phyloP scores from a whole-genome alignment of 2,797 vertebrate genomes.

The Dicrostonyx torquatus region DNA sequence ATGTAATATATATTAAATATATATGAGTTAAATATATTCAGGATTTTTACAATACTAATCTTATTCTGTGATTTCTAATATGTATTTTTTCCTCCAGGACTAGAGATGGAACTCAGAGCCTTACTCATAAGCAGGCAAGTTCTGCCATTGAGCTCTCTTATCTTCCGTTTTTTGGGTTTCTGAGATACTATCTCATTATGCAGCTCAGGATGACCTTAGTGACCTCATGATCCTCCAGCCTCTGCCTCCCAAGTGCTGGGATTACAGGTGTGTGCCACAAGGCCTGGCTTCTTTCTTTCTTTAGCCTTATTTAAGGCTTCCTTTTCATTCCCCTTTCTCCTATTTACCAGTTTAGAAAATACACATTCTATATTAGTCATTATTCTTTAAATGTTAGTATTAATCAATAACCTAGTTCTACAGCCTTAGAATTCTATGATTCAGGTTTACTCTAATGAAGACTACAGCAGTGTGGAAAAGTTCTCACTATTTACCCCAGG shows the following conservation, averaged over 20 bases:
- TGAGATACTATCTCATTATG: neutral
- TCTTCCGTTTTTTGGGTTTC: neutral
- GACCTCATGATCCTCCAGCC: neutral
- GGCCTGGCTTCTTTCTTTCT: neutral
- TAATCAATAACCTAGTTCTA: neutral
- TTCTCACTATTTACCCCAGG: neutral
- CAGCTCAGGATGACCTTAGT: neutral
- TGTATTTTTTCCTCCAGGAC: neutral
- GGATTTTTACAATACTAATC: neutral
- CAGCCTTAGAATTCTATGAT: neutral
- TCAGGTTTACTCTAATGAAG: neutral
- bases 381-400: conserved; percentile 1
- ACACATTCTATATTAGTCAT: neutral
- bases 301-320: neutral
- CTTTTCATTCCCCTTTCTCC: neutral
- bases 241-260: neutral
- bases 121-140: neutral
- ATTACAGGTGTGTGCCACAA: neutral
- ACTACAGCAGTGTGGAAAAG: neutral
- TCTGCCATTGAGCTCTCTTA: neutral
- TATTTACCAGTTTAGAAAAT: conserved; percentile 5
- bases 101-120: neutral
- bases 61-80: conserved; percentile 42
- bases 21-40: neutral
- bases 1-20: no score